phyloP scores from a whole-genome alignment of 92 coral and sea anemone genomes.

The Galaxea fascicularis region DNA sequence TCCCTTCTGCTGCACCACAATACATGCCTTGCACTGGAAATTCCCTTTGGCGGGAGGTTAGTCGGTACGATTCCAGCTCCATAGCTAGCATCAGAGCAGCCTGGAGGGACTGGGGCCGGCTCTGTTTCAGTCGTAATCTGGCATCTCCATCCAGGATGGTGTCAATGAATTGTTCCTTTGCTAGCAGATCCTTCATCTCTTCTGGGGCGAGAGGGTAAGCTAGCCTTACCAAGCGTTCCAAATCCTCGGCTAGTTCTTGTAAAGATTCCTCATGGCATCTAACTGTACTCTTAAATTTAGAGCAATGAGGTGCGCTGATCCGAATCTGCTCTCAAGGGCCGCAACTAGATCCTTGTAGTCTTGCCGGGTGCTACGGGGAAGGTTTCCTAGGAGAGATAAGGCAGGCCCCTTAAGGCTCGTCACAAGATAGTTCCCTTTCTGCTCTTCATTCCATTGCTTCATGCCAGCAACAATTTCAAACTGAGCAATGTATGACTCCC shows the following conservation, averaged over 20 bases:
- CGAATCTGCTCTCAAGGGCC: slow-evolving; percentile 50
- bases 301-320: slow-evolving; percentile 32
- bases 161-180: too few relatives aligned
- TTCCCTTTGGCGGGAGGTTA: not conserved
- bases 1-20: too few relatives aligned
- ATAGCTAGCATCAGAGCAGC: too few relatives aligned
- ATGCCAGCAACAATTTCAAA: slow-evolving; percentile 61
- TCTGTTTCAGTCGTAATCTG: too few relatives aligned
- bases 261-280: slow-evolving; percentile 22
- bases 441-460: slow-evolving; percentile 55
- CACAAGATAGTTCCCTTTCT: slow-evolving; percentile 58
- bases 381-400: slow-evolving; percentile 45
- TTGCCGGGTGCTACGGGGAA: slow-evolving; percentile 27
- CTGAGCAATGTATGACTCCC: slow-evolving; percentile 72
- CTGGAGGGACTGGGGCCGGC: too few relatives aligned
- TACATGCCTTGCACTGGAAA: not conserved
- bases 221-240: not conserved
- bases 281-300: slow-evolving; percentile 16
- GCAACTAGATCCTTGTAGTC: slow-evolving; percentile 38
- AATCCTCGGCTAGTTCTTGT: slow-evolving; percentile 7
- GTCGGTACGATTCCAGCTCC: too few relatives aligned
- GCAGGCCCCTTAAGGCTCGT: slow-evolving; percentile 60
- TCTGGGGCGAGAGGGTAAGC: too few relatives aligned
- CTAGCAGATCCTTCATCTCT: too few relatives aligned
- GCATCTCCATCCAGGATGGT: too few relatives aligned